Evolutionary conservation across 1,140 invertebrate genomes (phyloP), one percentile per base, ranked within the genome.

Genomic region (Ostrea denselamellosa): DNA sequence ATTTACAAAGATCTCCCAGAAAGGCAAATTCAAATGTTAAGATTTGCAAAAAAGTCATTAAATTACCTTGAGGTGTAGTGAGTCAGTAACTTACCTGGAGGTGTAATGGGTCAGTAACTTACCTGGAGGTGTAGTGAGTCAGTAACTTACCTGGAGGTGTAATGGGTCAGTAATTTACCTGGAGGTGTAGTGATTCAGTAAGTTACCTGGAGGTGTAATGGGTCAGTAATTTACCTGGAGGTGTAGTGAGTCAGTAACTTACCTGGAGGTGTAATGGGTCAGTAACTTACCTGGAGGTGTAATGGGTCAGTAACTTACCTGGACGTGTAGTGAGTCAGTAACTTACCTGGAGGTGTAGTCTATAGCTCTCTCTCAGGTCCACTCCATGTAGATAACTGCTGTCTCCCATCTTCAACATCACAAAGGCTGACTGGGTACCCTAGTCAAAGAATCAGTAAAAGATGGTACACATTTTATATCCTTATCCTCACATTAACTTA

Each of bases 311-410:
- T 44, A 44, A 44, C 34, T 44, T 44, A 44, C 34, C 34, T 44
- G 34, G 1, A 44, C 34, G 2, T 44, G 34, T 44, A 5, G 34
- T 44, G 34, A 44, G 25, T 22, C n/a, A 17, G 17, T 83, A 22
- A 25, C 93, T 95, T 92, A 97, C 96, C 93, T 96, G 96, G 53
- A 98, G 94, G 56, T 91, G 91, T 71, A 94, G 90, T 86, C 93
- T 94, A 68, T 92, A 92, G 25, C 90, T 88, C 77, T 93, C 93
- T 3, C 95, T 94, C 58, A 93, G 87, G 93, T 96, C 96, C 68
- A 97, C 93, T 28, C 96, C 96, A 92, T 97, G 97, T 4, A 97
- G 94, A 82, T 96, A 96, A 51, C 96, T 96, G 90, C 96, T 96
- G 87, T 97, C 97, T 0, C 97, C 97, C 91, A 93, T 93, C 19